Base-by-base conservation (phyloP, 2,797 vertebrate genomes). In the Brachyrhaphis roseni region DNA sequence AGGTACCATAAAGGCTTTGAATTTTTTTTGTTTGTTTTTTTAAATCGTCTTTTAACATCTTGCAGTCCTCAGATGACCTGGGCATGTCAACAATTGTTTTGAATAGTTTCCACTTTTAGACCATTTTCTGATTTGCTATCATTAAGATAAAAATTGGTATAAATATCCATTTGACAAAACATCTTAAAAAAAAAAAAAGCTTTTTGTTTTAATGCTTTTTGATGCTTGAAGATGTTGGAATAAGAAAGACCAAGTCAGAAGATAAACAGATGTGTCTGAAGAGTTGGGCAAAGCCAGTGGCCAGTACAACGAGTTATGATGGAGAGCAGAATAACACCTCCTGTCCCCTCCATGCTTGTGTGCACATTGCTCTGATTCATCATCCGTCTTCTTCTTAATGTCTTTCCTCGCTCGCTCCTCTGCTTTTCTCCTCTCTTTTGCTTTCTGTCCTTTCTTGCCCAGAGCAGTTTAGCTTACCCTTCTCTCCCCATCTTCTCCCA, bases 271-370 rank as follows among this genome's bases (percentile, higher is more conserved):
- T 88, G 85, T 16, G 36, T 86, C 77, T 47, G 78, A 81, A 86
- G 83, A 86, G 85, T 78, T 62, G 26, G 90, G 90, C 84, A 3
- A 82, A 80, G 89, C 91, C 77, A 5, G 82, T 76, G 83, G 92
- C 85, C 75, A 68, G 78, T 55, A 83, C 84, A 84, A 79, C 76
- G 78, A 43, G 86, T 89, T 82, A 88, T 92, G 92, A 94, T 93
- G 5, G 88, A 94, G 89, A 86, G 84, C 78, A 87, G 87, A 94
- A 93, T 91, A 92, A 93, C 85, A 87, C 73, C 83, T 81, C 84
- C 80, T 85, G 87, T 91, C 87, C 87, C 85, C 87, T 74, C 76
- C 57, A 75, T 72, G 66, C 76, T 53, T 71, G 47, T 76, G 77
- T 76, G 82, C 43, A 51, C 77, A 12, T 82, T 84, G 76, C 81